Percentiles rank a stretch among this genome's conserved stretches.
phyloP scores from a whole-genome alignment of 2,113 vertebrate genomes.

The Cebus imitator region DNA sequence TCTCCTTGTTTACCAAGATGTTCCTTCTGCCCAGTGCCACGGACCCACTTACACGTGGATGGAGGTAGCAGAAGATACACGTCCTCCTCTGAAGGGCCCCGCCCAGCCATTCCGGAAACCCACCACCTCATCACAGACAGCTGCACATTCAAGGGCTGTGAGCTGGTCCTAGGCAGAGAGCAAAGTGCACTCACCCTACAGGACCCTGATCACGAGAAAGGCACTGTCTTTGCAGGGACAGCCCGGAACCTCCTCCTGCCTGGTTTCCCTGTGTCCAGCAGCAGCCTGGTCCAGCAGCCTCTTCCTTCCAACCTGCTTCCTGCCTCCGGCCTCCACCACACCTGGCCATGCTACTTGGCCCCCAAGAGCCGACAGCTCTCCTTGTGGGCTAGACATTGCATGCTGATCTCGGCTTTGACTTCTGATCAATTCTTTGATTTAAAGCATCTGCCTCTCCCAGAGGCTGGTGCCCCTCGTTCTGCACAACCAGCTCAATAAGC shows the following conservation, averaged over 20 bases:
- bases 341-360: fast-evolving
- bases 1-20: neutral
- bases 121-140: neutral
- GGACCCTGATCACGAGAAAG: neutral
- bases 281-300: fast-evolving
- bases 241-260: fast-evolving
- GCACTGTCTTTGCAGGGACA: fast-evolving
- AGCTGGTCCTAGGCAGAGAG: too few relatives aligned
- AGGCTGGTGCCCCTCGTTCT: fast-evolving
- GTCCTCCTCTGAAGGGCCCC: neutral
- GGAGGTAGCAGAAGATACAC: fast-evolving
- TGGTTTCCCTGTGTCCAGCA: fast-evolving
- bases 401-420: fast-evolving
- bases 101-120: fast-evolving
- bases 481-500: fast-evolving
- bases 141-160: neutral
- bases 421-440: fast-evolving
- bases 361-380: too few relatives aligned
- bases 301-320: fast-evolving
- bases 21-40: fast-evolving
- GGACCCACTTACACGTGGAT: neutral
- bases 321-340: fast-evolving
- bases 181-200: fast-evolving
- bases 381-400: fast-evolving
- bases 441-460: too few relatives aligned